phyloP scores from a whole-genome alignment of 2,113 vertebrate genomes.

The Athene noctua region DNA sequence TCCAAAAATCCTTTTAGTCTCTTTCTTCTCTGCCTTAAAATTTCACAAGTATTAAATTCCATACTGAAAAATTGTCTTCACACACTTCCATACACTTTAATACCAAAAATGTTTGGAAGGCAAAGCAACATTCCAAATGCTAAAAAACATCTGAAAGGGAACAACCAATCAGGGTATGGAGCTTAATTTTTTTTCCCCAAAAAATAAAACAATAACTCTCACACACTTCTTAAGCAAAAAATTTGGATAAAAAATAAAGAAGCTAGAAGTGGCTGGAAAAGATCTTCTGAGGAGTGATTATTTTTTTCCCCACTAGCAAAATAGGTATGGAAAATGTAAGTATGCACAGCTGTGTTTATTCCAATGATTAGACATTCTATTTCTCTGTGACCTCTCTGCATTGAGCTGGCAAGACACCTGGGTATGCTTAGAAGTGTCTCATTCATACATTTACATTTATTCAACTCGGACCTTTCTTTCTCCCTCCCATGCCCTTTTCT shows the following conservation, averaged over 20 bases:
- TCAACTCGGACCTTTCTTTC: conserved; percentile 47
- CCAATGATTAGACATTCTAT: conserved; percentile 69
- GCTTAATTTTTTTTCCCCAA: neutral
- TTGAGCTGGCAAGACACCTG: conserved; percentile 68
- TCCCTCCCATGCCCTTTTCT: conserved; percentile 27
- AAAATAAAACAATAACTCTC: too few species aligned
- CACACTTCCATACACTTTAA: neutral
- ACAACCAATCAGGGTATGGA: neutral
- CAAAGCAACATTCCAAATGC: neutral
- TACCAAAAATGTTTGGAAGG: neutral
- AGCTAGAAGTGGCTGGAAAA: conserved; percentile 36
- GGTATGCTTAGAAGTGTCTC: conserved; percentile 64
- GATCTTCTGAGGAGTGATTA: conserved; percentile 24
- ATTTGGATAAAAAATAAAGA: neutral
- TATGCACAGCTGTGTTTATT: conserved; percentile 73
- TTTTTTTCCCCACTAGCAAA: conserved; percentile 45
- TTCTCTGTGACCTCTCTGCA: conserved; percentile 66
- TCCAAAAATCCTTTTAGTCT: conserved; percentile 31
- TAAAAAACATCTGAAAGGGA: neutral
- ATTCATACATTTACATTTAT: conserved; percentile 61
- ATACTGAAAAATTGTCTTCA: neutral
- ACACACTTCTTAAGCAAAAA: neutral
- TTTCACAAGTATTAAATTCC: conserved; percentile 3
- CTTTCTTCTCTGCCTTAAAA: neutral
- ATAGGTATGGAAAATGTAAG: conserved; percentile 64